phyloP scores from a whole-genome alignment of 2,888 invertebrate genomes.

The Nomada hirtipes region DNA sequence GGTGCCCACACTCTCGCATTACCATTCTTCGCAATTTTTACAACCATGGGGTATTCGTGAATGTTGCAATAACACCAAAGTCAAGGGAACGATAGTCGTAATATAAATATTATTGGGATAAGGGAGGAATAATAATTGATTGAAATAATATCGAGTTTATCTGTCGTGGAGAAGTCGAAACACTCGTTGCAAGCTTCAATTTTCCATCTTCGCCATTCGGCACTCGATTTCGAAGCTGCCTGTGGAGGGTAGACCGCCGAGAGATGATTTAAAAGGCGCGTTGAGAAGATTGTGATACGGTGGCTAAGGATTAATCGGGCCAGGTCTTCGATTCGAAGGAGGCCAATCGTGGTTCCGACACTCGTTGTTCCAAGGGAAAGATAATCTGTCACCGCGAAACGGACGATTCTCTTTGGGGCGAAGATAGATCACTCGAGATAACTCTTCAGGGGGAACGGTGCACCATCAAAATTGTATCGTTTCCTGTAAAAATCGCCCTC shows the following conservation, averaged over 20 bases:
- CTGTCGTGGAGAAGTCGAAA: not conserved
- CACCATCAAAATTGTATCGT: slow-evolving; percentile 3
- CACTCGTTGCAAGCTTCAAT: not conserved
- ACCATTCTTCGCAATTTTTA: not conserved
- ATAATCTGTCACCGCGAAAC: slow-evolving; percentile 44
- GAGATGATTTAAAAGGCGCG: too few species aligned
- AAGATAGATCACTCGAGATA: slow-evolving; percentile 29
- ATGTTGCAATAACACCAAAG: too few species aligned
- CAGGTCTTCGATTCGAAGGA: not conserved
- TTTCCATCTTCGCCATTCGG: not conserved
- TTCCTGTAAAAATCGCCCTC: not conserved
- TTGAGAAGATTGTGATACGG: not conserved
- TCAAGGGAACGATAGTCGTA: too few species aligned
- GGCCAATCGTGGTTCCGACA: not conserved
- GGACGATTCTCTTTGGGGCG: slow-evolving; percentile 32
- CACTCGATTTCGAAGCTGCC: too few species aligned
- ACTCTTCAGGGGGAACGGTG: not conserved
- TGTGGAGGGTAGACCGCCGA: too few species aligned
- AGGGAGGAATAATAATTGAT: too few species aligned
- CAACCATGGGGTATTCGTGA: too few species aligned
- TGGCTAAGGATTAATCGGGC: slow-evolving; percentile 29
- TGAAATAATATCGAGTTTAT: not conserved
- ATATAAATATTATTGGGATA: too few species aligned
- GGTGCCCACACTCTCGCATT: not conserved
- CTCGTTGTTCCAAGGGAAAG: slow-evolving; percentile 15